Conservation (phyloP, 2,113 vertebrate species). For the Tenrec ecaudatus region DNA sequence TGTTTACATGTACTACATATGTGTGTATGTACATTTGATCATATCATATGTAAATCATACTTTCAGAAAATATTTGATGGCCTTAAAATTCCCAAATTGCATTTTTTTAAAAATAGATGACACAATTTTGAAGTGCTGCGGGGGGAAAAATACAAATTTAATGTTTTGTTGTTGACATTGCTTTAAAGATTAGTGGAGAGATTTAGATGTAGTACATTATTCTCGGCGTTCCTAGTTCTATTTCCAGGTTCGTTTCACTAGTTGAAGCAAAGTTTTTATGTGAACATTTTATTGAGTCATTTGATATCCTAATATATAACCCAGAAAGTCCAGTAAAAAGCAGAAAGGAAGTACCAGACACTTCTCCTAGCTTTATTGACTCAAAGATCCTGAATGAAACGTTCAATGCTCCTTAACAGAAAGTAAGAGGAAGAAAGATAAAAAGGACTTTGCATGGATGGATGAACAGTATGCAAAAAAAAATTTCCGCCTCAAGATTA, state of each 20-base stretch:
- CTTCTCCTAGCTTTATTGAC: constrained; percentile 67
- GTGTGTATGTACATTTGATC: neutral
- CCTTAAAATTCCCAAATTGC: constrained; percentile 14
- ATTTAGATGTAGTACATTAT: constrained; percentile 42
- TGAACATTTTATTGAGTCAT: constrained; percentile 71
- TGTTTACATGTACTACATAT: neutral
- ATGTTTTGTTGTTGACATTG: constrained; percentile 54
- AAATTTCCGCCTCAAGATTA: constrained; percentile 24
- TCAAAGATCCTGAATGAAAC: constrained; percentile 66
- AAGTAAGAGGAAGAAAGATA: neutral
- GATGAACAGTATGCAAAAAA: neutral
- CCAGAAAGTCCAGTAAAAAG: constrained; percentile 71
- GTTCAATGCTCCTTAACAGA: neutral
- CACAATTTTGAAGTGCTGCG: constrained; percentile 24
- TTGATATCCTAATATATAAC: constrained; percentile 68
- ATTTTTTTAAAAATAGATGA: constrained; percentile 17
- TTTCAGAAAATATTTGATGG: constrained; percentile 31
- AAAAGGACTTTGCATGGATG: neutral
- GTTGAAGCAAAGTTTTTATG: constrained; percentile 73
- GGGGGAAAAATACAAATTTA: neutral
- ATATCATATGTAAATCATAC: constrained; percentile 13
- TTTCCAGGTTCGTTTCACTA: constrained; percentile 67
- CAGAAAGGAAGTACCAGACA: constrained; percentile 71
- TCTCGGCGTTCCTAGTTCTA: constrained; percentile 70
- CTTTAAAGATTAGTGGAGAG: constrained; percentile 35